Conservation (phyloP, 2,888 invertebrate species). For the Lomographa bimaculata region DNA sequence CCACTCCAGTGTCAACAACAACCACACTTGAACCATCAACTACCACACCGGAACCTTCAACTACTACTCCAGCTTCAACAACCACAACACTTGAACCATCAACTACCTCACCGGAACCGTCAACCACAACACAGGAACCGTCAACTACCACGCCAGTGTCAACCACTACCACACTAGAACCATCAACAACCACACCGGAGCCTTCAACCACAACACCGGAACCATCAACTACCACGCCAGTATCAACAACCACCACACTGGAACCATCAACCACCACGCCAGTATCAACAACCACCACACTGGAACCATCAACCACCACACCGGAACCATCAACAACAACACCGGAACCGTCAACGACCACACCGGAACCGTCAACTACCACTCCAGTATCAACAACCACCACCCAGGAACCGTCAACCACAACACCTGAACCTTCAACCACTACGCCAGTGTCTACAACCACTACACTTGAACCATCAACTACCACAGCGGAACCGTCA, state of each 20-base stretch:
- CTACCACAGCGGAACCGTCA: too few relatives aligned
- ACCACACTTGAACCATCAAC: background rate
- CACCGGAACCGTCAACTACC: background rate
- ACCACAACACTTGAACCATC: background rate
- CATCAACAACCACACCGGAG: too few relatives aligned
- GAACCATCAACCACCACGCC: background rate
- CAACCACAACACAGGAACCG: background rate
- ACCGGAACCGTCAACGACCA: constrained; percentile 1
- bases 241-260: constrained; percentile 2
- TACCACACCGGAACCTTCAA: background rate
- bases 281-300: constrained; percentile 1
- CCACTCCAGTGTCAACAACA: too few relatives aligned
- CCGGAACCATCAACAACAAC: constrained; percentile 1
- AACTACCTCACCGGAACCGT: background rate
- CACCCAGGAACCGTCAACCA: too few relatives aligned
- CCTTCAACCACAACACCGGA: constrained; percentile 4
- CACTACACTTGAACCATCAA: background rate
- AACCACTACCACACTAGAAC: too few relatives aligned
- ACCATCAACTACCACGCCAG: constrained; percentile 9
- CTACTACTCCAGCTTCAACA: background rate
- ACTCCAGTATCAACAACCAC: background rate
- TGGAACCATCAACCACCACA: background rate
- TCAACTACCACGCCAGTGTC: too few relatives aligned
- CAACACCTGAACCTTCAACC: constrained; percentile 1
- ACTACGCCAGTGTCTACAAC: background rate